Evolutionary conservation across 2,797 vertebrate genomes (phyloP).

Genomic region (Picus viridis): DNA sequence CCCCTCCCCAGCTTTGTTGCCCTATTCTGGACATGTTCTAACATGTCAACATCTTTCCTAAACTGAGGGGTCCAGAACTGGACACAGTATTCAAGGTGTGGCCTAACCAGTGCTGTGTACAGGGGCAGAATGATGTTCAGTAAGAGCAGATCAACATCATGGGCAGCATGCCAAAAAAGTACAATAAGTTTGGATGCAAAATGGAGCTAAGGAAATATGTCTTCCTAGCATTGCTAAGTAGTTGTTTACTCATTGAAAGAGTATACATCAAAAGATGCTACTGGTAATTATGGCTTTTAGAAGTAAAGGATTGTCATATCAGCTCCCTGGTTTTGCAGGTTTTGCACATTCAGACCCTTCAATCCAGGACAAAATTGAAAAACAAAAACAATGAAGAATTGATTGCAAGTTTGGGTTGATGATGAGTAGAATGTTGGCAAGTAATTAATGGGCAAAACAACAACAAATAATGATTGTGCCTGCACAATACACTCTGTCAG

Average conservation of each 20-base stretch:
- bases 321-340: constrained; percentile 14
- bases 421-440: not conserved
- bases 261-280: constrained; percentile 8
- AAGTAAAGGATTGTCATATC: constrained; percentile 34
- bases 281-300: constrained; percentile 31
- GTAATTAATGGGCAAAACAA: not conserved
- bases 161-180: constrained; percentile 40
- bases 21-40: no score
- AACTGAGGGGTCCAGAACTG: no score
- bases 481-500: not conserved
- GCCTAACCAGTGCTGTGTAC: no score
- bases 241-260: constrained; percentile 61
- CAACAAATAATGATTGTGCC: not conserved
- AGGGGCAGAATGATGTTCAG: no score
- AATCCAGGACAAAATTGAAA: not conserved
- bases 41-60: no score
- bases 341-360: not conserved
- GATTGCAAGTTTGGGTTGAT: not conserved
- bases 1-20: no score
- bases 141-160: constrained; percentile 31
- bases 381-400: not conserved
- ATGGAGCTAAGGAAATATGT: constrained; percentile 63
- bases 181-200: constrained; percentile 51
- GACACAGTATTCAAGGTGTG: no score
- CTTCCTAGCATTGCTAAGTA: constrained; percentile 54